A percentile compares a stretch with the other conserved stretches of the same genome.
Conservation (phyloP, 2,113 vertebrate species). For the Sphaerodactylus townsendi region DNA sequence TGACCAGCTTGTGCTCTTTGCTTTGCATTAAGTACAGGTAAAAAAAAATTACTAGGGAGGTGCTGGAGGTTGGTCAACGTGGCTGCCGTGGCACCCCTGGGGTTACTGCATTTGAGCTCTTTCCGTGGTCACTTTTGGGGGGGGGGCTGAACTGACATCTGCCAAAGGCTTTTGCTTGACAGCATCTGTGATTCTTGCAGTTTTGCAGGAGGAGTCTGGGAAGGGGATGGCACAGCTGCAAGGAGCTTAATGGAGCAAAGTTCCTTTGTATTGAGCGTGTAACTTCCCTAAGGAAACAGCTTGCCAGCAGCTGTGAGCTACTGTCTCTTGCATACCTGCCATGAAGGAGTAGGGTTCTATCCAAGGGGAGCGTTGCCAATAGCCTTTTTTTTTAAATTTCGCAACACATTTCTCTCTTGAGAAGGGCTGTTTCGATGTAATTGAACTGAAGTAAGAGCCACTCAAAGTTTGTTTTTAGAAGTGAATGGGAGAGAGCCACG, state of each 20-base stretch:
- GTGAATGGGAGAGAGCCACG: slow-evolving; percentile 29
- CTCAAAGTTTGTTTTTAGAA: slow-evolving; percentile 34
- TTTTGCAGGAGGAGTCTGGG: slow-evolving; percentile 43
- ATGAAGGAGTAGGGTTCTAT: neutral
- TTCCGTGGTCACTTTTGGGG: slow-evolving; percentile 38
- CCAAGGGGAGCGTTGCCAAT: neutral
- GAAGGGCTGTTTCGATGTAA: slow-evolving; percentile 11
- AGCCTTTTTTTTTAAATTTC: neutral
- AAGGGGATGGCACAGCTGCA: slow-evolving; percentile 16
- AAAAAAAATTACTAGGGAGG: slow-evolving; percentile 45
- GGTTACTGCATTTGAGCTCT: neutral
- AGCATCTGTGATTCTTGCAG: slow-evolving; percentile 35
- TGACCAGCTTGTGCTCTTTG: slow-evolving; percentile 87
- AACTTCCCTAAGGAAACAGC: slow-evolving; percentile 14
- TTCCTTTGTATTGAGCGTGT: neutral
- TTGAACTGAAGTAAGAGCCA: neutral
- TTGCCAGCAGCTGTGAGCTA: neutral
- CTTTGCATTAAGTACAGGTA: slow-evolving; percentile 92
- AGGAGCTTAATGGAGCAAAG: slow-evolving; percentile 8
- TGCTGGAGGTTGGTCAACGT: slow-evolving; percentile 20
- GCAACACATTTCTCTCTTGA: slow-evolving; percentile 22
- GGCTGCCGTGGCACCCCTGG: neutral
- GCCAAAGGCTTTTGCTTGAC: slow-evolving; percentile 40
- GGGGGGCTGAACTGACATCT: slow-evolving; percentile 22
- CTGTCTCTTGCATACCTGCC: neutral